Percentiles rank a stretch among this genome's conserved stretches.
These are phyloP conservation scores for Meloidogyne floridensis DNA, from an alignment of 1,140 invertebrate genomes.

Conservation along the genomic window DNA sequence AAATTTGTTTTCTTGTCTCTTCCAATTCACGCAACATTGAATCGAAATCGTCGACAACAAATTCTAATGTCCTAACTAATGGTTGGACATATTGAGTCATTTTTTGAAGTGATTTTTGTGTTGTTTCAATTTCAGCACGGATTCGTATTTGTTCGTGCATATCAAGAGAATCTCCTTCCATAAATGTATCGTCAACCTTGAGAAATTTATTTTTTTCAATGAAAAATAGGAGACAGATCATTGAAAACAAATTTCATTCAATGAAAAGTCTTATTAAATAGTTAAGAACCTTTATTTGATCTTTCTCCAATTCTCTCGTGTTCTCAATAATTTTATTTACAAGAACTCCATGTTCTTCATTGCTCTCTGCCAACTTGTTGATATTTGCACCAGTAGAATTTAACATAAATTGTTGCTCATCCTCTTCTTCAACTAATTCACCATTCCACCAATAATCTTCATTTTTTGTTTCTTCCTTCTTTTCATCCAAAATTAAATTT, in stretches of 20 bases:
- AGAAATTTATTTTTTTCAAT: background rate
- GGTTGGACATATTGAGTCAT: slow-evolving; percentile 48
- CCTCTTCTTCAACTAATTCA: slow-evolving; percentile 52
- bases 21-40: slow-evolving; percentile 52
- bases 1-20: slow-evolving; percentile 37
- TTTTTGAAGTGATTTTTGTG: slow-evolving; percentile 44
- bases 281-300: slow-evolving; percentile 25
- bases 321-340: slow-evolving; percentile 53
- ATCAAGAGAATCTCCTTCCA: slow-evolving; percentile 31
- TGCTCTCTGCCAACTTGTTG: slow-evolving; percentile 26
- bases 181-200: slow-evolving; percentile 20
- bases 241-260: slow-evolving; percentile 2
- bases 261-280: background rate
- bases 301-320: slow-evolving; percentile 48
- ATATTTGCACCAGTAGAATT: slow-evolving; percentile 29
- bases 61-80: slow-evolving; percentile 45
- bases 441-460: slow-evolving; percentile 13
- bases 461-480: slow-evolving; percentile 26
- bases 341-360: slow-evolving; percentile 42
- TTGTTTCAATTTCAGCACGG: slow-evolving; percentile 42
- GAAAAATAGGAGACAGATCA: background rate
- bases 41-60: slow-evolving; percentile 54
- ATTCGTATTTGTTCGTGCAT: slow-evolving; percentile 40
- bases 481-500: slow-evolving; percentile 44
- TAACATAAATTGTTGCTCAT: slow-evolving; percentile 35